These are phyloP conservation scores for Philhelius pedissequus DNA, from an alignment of 2,888 invertebrate species.

Conservation along the genomic window DNA sequence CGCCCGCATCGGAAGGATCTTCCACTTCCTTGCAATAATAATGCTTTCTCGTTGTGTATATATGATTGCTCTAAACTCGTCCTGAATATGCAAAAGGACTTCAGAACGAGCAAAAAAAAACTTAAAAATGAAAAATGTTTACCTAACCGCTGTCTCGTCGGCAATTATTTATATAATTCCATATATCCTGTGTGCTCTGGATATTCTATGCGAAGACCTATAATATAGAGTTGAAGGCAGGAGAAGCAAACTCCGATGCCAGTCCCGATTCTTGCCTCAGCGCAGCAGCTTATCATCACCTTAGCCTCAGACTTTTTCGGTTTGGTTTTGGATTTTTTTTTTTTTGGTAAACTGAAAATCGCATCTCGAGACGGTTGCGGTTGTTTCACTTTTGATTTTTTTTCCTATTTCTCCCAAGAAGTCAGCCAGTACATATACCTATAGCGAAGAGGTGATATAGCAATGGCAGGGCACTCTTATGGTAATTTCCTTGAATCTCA, in stretches of 20 bases:
- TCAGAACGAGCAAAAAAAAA: neutral
- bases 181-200: constrained; percentile 59
- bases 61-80: constrained; percentile 23
- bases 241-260: constrained; percentile 8
- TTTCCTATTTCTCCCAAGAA: constrained; percentile 16
- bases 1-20: constrained; percentile 58
- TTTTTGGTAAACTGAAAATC: constrained; percentile 36
- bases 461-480: constrained; percentile 42
- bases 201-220: neutral
- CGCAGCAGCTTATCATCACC: constrained; percentile 60
- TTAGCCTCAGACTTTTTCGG: constrained; percentile 37
- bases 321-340: neutral
- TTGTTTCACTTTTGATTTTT: constrained; percentile 50
- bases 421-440: no score
- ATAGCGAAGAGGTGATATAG: constrained; percentile 15
- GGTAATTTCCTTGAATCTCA: constrained; percentile 47
- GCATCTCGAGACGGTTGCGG: constrained; percentile 60
- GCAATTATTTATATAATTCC: constrained; percentile 68
- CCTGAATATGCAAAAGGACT: constrained; percentile 45
- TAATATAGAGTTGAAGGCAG: neutral
- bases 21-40: constrained; percentile 56
- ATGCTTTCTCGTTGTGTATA: constrained; percentile 31
- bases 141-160: constrained; percentile 68
- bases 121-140: constrained; percentile 58
- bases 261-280: constrained; percentile 24